Percentiles rank a stretch among this genome's conserved stretches.
These are phyloP conservation scores for Cataglyphis cursor DNA, from an alignment of 2,888 invertebrate genomes.

Conservation along the genomic window DNA sequence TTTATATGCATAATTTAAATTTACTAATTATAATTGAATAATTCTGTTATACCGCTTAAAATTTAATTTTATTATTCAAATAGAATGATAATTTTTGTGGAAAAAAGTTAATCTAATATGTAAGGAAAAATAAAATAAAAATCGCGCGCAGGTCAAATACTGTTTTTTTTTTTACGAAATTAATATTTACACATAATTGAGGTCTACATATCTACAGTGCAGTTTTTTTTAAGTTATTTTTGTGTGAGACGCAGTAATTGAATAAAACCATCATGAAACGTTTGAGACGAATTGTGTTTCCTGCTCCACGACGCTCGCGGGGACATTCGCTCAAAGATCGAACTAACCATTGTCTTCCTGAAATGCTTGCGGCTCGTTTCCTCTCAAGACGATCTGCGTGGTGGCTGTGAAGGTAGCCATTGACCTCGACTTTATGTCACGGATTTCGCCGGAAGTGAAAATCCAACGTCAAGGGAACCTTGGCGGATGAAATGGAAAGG, in stretches of 20 bases:
- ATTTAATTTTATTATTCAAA: background rate
- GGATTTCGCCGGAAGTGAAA: conserved; percentile 22
- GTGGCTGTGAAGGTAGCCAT: conserved; percentile 82
- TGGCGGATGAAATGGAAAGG: background rate
- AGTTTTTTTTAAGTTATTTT: background rate
- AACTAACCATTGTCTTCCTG: conserved; percentile 80
- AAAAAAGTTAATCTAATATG: background rate
- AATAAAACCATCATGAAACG: background rate
- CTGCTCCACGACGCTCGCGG: background rate
- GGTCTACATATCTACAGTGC: background rate
- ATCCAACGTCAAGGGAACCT: conserved; percentile 8
- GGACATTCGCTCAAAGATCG: background rate
- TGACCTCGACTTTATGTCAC: conserved; percentile 48
- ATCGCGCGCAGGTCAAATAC: background rate
- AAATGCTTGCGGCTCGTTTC: conserved; percentile 67
- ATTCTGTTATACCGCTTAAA: background rate
- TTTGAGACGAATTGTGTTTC: background rate
- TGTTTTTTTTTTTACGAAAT: background rate
- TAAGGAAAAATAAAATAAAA: background rate
- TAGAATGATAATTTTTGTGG: background rate
- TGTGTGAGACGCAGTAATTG: background rate
- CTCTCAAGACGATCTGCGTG: conserved; percentile 80
- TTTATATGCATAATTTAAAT: background rate
- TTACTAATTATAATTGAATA: too few relatives aligned
- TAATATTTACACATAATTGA: background rate